Evolutionary conservation across 2,113 vertebrate species (phyloP).

Genomic region (Neofelis nebulosa): DNA sequence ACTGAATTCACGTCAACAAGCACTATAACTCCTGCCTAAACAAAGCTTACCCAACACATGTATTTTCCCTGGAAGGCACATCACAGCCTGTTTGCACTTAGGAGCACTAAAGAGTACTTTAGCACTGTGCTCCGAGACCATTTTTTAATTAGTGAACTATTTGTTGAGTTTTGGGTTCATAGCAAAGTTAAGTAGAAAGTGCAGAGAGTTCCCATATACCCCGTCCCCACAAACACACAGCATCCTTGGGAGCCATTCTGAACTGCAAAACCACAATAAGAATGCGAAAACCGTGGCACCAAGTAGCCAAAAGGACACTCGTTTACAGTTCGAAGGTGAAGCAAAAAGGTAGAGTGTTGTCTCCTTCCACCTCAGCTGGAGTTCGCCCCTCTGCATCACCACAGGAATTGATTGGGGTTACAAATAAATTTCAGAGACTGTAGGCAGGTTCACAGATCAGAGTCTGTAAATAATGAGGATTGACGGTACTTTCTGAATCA

Average conservation of each 20-base stretch:
- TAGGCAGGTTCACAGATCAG: neutral
- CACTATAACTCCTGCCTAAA: neutral
- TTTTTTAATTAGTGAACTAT: neutral
- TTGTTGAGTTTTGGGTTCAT: neutral
- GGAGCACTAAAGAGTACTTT: neutral
- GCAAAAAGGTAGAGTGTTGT: neutral
- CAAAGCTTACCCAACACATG: neutral
- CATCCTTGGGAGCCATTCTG: neutral
- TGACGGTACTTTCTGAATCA: neutral
- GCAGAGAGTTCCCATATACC: neutral
- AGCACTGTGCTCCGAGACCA: neutral
- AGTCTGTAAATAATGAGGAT: neutral
- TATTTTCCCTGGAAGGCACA: neutral
- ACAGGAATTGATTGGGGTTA: neutral
- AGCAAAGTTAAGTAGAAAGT: neutral
- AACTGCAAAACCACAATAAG: neutral
- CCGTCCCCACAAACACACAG: too few relatives aligned
- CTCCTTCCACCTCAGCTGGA: neutral
- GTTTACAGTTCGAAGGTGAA: neutral
- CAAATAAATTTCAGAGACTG: neutral
- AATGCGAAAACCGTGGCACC: neutral
- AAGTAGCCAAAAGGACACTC: neutral
- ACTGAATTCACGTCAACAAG: neutral
- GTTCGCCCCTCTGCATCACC: neutral
- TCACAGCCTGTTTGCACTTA: neutral